Evolutionary conservation across 2,888 invertebrate species (phyloP).

Genomic region (Pandemis cinnamomeana): DNA sequence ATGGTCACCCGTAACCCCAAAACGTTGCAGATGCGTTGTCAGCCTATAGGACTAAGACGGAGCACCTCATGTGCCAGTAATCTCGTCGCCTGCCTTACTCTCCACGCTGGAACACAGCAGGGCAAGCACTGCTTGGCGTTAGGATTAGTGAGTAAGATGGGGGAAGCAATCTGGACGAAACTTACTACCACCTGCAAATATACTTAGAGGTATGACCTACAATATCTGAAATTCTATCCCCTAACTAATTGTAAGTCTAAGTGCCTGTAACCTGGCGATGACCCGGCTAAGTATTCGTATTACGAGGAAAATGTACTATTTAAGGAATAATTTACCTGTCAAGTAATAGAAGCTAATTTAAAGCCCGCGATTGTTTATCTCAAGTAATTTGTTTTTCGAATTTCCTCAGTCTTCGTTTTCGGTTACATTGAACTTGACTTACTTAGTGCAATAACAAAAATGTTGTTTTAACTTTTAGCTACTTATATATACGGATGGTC

Average conservation of each 20-base stretch:
- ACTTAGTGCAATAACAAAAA: neutral
- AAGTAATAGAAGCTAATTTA: neutral
- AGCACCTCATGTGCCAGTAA: too few relatives aligned
- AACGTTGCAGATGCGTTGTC: too few relatives aligned
- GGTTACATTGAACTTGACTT: neutral
- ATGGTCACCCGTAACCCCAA: too few relatives aligned
- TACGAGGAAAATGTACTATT: neutral
- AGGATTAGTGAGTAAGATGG: too few relatives aligned
- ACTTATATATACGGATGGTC: too few relatives aligned
- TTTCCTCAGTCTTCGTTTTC: neutral
- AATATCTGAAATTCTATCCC: neutral
- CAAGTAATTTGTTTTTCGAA: neutral
- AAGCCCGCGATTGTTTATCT: neutral
- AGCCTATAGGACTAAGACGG: too few relatives aligned
- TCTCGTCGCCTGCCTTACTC: too few relatives aligned
- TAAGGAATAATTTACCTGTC: neutral
- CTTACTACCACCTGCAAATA: neutral
- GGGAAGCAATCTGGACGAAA: too few relatives aligned
- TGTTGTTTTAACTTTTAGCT: neutral
- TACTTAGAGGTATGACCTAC: neutral
- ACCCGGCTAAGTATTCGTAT: neutral
- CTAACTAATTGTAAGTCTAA: neutral
- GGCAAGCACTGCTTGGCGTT: too few relatives aligned
- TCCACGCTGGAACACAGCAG: too few relatives aligned
- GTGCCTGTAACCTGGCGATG: neutral